phyloP scores from a whole-genome alignment of 2,888 invertebrate species.

The Caenorhabditis macrosperma region DNA sequence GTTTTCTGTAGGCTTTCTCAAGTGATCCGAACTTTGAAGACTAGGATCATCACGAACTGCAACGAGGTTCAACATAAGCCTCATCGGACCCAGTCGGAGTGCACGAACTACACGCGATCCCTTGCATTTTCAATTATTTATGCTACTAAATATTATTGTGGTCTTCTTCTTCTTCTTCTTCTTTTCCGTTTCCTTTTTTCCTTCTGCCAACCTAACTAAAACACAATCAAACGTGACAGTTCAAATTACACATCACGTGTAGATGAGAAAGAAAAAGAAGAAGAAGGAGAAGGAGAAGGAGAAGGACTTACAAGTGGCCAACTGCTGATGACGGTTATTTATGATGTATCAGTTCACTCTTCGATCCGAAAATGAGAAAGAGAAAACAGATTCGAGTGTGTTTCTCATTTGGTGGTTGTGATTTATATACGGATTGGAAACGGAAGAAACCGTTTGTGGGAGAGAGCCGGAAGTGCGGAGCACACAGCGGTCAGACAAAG shows the following conservation, averaged over 20 bases:
- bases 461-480: background rate
- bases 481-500: background rate
- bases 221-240: conserved; percentile 9
- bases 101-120: too few relatives aligned
- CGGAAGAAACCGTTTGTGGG: background rate
- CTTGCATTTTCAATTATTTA: too few relatives aligned
- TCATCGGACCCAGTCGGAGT: too few relatives aligned
- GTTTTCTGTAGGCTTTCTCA: too few relatives aligned
- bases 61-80: too few relatives aligned
- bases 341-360: conserved; percentile 1
- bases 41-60: too few relatives aligned
- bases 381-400: background rate
- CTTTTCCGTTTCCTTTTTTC: too few relatives aligned
- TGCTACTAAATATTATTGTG: too few relatives aligned
- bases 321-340: background rate
- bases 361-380: background rate
- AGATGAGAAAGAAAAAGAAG: background rate
- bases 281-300: background rate
- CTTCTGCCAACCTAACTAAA: background rate
- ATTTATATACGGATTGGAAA: background rate
- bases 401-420: background rate
- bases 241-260: conserved; percentile 1
- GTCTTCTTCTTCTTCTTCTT: background rate
- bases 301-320: background rate
- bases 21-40: too few relatives aligned